Base-by-base conservation (phyloP, 2,113 vertebrate genomes). In the Rynchops niger region DNA sequence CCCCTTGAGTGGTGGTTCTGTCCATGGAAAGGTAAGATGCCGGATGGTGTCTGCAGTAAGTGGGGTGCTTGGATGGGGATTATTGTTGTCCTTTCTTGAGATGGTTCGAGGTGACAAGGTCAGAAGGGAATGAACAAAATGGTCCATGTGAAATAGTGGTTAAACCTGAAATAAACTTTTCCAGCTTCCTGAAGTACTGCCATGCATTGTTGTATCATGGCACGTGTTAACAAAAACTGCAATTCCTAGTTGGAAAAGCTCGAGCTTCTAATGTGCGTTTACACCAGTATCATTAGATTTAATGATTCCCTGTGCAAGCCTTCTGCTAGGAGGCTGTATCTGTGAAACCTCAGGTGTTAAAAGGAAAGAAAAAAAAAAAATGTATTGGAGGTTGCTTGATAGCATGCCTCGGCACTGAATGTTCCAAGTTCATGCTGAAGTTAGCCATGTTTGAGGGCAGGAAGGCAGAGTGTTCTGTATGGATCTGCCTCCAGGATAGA, bases 191-290 rank as follows among this genome's bases (percentile, higher is more conserved):
- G 20, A 21, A 94, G 29, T 12, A 52, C 29, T 15, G 13, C 19
- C 11, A 9, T 2, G 0, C 2, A 7, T 8, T 82, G 19, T 6
- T 36, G 15, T 74, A 17, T 40, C 20, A 3, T 42, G 14, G 36
- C 19, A 22, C 40, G 12, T 6, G 4, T 47, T 49, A 59, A 34
- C 8, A 40, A 38, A 80, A 69, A 22, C 2, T 20, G 23, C 38
- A 29, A 22, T 71, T 86, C 27, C 11, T n/a, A 45, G n/a, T 50
- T 40, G 77, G 34, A 50, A 67, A 66, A 74, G 6, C 17, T 56
- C 6, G 30, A 42, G 6, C 16, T 61, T 82, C 70, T 55, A 26
- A 36, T n/a, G 12, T 3, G 3, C 9, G 4, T 32, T 91, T 59
- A 26, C 4, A 47, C 15, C 26, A 45, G 16, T 67, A 12, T 69